These are phyloP conservation scores for Cyaniris semiargus DNA, from an alignment of 2,888 invertebrate species.

Conservation along the genomic window DNA sequence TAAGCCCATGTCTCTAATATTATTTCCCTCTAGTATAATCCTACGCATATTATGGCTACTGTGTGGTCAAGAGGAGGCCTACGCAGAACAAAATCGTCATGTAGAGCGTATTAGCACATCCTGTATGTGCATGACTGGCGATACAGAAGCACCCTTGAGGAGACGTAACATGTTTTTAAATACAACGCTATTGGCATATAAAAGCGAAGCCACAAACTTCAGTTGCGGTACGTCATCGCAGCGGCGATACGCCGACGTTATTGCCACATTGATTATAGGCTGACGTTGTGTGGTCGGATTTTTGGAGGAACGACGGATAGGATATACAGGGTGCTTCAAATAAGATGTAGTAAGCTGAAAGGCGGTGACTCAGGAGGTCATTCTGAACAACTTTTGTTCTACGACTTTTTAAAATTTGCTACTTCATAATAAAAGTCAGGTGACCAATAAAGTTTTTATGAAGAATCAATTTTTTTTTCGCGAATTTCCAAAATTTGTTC, in stretches of 20 bases:
- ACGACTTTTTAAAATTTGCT: too few relatives aligned
- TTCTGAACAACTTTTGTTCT: too few relatives aligned
- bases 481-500: too few relatives aligned
- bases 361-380: too few relatives aligned
- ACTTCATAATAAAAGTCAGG: too few relatives aligned
- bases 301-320: too few relatives aligned
- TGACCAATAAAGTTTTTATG: too few relatives aligned
- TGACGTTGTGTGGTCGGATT: too few relatives aligned
- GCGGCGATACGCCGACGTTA: neutral
- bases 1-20: neutral
- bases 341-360: too few relatives aligned
- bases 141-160: slow-evolving; percentile 50
- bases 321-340: too few relatives aligned
- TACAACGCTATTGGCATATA: slow-evolving; percentile 49
- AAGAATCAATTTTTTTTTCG: too few relatives aligned
- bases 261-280: too few relatives aligned
- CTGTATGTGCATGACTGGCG: slow-evolving; percentile 54
- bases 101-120: slow-evolving; percentile 40
- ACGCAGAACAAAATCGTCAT: slow-evolving; percentile 7
- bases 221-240: neutral
- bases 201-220: neutral
- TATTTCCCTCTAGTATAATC: neutral
- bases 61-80: neutral
- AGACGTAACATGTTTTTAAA: slow-evolving; percentile 54
- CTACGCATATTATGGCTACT: neutral